Evolutionary conservation across 2,113 vertebrate species (phyloP).

Genomic region (Coryphaenoides rupestris): DNA sequence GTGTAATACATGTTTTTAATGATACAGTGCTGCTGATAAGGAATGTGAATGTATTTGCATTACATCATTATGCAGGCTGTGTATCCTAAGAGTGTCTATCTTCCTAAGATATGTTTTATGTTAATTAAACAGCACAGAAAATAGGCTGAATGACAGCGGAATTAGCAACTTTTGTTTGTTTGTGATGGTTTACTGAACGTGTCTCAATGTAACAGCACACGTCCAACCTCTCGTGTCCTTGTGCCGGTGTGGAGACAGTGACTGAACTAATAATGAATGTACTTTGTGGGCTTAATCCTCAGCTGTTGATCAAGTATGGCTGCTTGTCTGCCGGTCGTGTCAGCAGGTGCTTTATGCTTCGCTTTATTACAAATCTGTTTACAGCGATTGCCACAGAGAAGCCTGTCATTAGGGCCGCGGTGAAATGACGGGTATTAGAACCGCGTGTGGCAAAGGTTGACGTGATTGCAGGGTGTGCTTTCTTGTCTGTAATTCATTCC

Average conservation of each 20-base stretch:
- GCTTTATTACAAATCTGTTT: constrained; percentile 10
- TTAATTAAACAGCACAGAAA: no score
- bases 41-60: no score
- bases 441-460: constrained; percentile 41
- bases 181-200: background rate
- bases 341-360: constrained; percentile 6
- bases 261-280: constrained; percentile 25
- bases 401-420: constrained; percentile 29
- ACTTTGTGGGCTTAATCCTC: constrained; percentile 27
- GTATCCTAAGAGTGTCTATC: no score
- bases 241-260: background rate
- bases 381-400: constrained; percentile 26
- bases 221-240: no score
- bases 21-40: no score
- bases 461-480: constrained; percentile 22
- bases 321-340: constrained; percentile 8
- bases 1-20: no score
- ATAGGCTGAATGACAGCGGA: no score
- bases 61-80: no score
- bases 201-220: background rate
- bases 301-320: background rate
- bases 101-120: no score
- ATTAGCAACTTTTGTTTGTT: background rate
- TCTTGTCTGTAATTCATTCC: background rate
- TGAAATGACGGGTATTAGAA: constrained; percentile 18